phyloP scores from a whole-genome alignment of 1,140 invertebrate species.

The Drosophila tsacasi region DNA sequence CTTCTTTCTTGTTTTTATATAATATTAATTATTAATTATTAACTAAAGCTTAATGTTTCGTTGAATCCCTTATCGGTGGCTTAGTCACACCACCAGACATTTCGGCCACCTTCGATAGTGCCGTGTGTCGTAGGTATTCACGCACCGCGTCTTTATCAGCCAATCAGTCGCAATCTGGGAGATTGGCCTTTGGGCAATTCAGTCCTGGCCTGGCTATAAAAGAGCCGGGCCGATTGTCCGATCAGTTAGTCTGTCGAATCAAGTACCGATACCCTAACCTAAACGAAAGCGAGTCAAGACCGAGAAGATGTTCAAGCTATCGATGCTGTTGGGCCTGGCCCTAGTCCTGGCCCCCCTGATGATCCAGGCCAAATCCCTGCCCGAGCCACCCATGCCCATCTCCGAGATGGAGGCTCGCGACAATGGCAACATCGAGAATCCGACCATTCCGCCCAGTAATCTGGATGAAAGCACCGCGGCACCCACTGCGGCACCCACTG shows the following conservation, averaged over 20 bases:
- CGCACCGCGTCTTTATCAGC: conserved; percentile 20
- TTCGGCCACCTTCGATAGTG: conserved; percentile 20
- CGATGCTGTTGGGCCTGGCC: conserved; percentile 20
- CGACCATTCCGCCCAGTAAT: conserved; percentile 56
- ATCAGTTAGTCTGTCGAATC: conserved; percentile 71
- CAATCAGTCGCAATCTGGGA: conserved; percentile 47
- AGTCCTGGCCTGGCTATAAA: conserved; percentile 58
- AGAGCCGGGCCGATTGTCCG: conserved; percentile 41
- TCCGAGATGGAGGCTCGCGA: conserved; percentile 19
- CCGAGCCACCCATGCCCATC: conserved; percentile 13
- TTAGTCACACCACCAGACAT: conserved; percentile 28
- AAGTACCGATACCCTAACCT: conserved; percentile 32
- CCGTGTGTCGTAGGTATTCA: conserved; percentile 1
- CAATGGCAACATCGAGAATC: conserved; percentile 67
- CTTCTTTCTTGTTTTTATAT: background rate
- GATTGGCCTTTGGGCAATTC: conserved; percentile 40
- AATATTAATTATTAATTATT: too few species aligned
- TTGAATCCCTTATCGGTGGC: conserved; percentile 7
- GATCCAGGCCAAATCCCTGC: conserved; percentile 5
- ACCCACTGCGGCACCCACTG: background rate
- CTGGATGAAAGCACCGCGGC: conserved; percentile 26
- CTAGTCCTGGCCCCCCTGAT: conserved; percentile 9
- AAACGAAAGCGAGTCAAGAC: conserved; percentile 1
- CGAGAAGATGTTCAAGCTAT: conserved; percentile 36
- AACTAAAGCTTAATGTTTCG: background rate